Conservation (phyloP, 2,113 vertebrate genomes). For the Malaclemys terrapin region DNA sequence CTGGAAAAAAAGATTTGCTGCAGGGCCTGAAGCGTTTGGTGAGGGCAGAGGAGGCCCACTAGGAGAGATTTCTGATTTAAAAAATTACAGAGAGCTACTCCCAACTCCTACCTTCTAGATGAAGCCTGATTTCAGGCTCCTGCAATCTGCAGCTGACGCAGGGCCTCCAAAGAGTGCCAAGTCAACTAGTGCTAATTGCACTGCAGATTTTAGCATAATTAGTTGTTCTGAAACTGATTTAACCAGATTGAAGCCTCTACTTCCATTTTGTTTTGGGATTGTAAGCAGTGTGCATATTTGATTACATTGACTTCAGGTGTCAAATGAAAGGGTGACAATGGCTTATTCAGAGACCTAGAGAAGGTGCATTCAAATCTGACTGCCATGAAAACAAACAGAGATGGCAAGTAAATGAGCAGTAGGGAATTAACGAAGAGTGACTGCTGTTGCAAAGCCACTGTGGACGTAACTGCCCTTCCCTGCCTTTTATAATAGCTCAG, state of each 20-base stretch:
- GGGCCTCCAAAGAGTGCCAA: conserved; percentile 79
- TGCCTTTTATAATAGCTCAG: neutral
- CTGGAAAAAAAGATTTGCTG: neutral
- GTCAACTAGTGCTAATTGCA: conserved; percentile 84
- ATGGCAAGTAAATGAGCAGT: conserved; percentile 56
- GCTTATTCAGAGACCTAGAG: conserved; percentile 51
- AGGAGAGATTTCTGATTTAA: conserved; percentile 28
- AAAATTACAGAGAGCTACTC: conserved; percentile 53
- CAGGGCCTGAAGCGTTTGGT: neutral
- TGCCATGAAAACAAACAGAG: conserved; percentile 72
- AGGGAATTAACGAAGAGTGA: conserved; percentile 34
- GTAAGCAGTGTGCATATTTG: neutral
- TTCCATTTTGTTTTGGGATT: conserved; percentile 68
- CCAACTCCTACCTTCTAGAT: conserved; percentile 50
- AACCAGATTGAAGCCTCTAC: conserved; percentile 77
- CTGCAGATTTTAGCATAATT: conserved; percentile 84
- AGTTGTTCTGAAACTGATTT: conserved; percentile 81
- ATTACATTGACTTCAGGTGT: conserved; percentile 33
- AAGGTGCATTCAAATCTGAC: conserved; percentile 70
- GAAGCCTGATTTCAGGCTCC: conserved; percentile 50
- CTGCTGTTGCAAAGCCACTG: neutral
- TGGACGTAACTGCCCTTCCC: neutral
- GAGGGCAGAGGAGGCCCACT: neutral
- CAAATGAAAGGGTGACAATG: conserved; percentile 58
- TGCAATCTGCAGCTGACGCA: conserved; percentile 71